These are phyloP conservation scores for Paratilapia polleni DNA, from an alignment of 2,113 vertebrate genomes.

Conservation along the genomic window DNA sequence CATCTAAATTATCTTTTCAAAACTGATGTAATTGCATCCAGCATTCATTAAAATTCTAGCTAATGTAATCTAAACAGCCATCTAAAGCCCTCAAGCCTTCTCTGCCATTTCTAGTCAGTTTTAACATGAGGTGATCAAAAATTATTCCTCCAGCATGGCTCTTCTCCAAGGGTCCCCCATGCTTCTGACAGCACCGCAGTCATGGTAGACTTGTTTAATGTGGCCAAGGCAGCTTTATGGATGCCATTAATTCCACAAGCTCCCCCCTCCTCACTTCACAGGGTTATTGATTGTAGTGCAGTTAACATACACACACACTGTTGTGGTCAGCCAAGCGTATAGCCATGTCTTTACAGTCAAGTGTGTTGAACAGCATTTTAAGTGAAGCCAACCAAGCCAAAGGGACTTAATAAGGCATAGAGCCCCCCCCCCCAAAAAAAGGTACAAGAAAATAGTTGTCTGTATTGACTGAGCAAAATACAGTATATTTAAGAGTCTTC, in stretches of 20 bases:
- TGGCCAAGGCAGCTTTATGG: constrained; percentile 60
- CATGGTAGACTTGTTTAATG: constrained; percentile 62
- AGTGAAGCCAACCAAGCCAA: constrained; percentile 51
- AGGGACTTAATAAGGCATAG: constrained; percentile 40
- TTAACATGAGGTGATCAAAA: constrained; percentile 38
- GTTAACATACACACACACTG: constrained; percentile 27
- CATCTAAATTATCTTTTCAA: constrained; percentile 29
- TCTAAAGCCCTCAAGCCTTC: constrained; percentile 17
- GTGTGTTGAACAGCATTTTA: constrained; percentile 35
- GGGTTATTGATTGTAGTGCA: constrained; percentile 61
- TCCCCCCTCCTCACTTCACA: neutral
- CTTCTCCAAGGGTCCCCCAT: constrained; percentile 15
- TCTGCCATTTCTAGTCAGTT: constrained; percentile 22
- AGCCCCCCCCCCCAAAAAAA: neutral
- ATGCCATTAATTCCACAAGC: constrained; percentile 47
- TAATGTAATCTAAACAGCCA: constrained; percentile 35
- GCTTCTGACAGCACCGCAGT: constrained; percentile 37
- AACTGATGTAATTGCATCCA: constrained; percentile 26
- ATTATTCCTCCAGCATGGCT: constrained; percentile 32
- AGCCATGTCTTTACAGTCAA: constrained; percentile 31
- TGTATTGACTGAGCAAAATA: constrained; percentile 28
- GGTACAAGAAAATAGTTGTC: neutral
- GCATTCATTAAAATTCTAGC: constrained; percentile 42
- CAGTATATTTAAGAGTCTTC: constrained; percentile 16
- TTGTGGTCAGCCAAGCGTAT: constrained; percentile 26